Conservation (phyloP, 2,113 vertebrate genomes). For the Axis porcinus region DNA sequence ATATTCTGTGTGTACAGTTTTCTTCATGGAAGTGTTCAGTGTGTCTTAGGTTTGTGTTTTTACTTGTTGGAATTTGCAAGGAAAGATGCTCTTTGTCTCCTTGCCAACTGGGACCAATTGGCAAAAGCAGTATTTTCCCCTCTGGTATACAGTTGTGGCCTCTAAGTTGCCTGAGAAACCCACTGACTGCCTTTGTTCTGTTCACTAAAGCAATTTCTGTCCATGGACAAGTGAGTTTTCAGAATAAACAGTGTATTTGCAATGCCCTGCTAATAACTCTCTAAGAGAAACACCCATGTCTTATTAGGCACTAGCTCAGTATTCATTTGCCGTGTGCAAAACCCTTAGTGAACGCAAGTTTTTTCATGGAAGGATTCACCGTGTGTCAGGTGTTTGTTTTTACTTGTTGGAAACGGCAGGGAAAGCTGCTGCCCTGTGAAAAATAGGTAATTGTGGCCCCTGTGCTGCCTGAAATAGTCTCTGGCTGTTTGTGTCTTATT, state of each 20-base stretch:
- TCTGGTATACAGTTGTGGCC: neutral
- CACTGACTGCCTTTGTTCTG: neutral
- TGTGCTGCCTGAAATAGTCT: neutral
- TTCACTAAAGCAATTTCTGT: neutral
- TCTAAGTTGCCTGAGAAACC: neutral
- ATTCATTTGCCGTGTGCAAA: neutral
- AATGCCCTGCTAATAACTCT: neutral
- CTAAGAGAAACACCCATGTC: neutral
- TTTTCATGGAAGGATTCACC: neutral
- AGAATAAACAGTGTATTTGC: neutral
- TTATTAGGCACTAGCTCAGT: neutral
- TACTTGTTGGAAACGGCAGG: neutral
- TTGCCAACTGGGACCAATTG: neutral
- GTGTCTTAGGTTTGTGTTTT: neutral
- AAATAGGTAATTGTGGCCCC: neutral
- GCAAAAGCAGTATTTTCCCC: neutral
- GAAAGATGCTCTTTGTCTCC: neutral
- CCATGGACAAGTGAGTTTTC: neutral
- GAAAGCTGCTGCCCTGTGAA: neutral
- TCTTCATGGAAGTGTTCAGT: neutral
- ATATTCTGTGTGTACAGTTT: neutral
- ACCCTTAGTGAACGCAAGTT: neutral
- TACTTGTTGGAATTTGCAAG: neutral
- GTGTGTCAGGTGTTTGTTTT: neutral
- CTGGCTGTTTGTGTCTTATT: neutral